These are phyloP conservation scores for Luscinia luscinia DNA, from an alignment of 2,797 vertebrate genomes.

Conservation along the genomic window DNA sequence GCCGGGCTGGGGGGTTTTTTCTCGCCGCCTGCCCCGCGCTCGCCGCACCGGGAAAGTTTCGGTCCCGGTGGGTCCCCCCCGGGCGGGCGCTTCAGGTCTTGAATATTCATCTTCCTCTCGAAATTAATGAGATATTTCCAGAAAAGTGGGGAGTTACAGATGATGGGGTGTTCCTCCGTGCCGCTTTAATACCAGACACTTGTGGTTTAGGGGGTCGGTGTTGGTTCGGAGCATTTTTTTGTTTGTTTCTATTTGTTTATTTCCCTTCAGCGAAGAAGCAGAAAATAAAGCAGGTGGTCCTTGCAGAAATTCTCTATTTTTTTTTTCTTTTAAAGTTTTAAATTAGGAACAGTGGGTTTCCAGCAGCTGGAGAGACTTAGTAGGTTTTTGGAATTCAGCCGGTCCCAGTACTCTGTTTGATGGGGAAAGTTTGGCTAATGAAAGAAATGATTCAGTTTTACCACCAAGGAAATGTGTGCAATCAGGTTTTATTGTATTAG, in stretches of 20 bases:
- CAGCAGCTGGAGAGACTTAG: neutral
- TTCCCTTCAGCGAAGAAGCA: neutral
- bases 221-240: neutral
- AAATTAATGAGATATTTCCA: slow-evolving; percentile 65
- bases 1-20: neutral
- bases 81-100: neutral
- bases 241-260: neutral
- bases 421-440: slow-evolving; percentile 23
- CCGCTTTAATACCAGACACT: neutral
- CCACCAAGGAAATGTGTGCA: neutral
- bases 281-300: neutral
- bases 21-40: slow-evolving; percentile 5
- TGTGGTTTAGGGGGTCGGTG: neutral
- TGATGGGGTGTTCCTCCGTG: neutral
- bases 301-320: neutral
- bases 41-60: slow-evolving; percentile 56
- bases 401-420: neutral
- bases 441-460: slow-evolving; percentile 21
- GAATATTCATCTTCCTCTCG: slow-evolving; percentile 33
- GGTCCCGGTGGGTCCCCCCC: neutral
- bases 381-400: neutral
- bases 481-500: neutral
- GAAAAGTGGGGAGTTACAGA: slow-evolving; percentile 52
- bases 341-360: slow-evolving; percentile 19
- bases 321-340: slow-evolving; percentile 54